These are phyloP conservation scores for Uropetala carovei DNA, from an alignment of 2,888 invertebrate genomes.

Conservation along the genomic window DNA sequence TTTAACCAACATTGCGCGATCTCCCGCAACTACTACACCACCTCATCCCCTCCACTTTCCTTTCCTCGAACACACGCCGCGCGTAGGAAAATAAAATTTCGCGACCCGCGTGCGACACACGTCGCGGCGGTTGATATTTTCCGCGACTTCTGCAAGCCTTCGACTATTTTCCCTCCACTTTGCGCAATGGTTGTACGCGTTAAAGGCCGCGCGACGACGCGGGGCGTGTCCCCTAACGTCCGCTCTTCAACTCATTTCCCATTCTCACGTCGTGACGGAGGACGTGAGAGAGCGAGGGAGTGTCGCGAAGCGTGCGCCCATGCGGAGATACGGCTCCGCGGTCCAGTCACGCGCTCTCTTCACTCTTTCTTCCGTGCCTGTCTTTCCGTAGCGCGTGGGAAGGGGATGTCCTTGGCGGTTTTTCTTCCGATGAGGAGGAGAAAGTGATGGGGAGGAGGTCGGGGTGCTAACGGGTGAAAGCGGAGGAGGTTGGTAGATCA, in stretches of 20 bases:
- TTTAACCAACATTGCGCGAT: too few species aligned
- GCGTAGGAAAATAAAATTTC: background rate
- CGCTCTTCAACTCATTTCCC: background rate
- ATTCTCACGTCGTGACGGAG: slow-evolving; percentile 5
- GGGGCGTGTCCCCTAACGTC: background rate
- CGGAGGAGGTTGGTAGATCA: too few species aligned
- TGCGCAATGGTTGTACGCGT: background rate
- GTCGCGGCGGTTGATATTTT: background rate
- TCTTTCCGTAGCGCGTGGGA: background rate
- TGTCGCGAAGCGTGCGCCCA: background rate
- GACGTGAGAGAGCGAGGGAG: background rate
- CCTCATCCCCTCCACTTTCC: background rate
- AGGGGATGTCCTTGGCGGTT: background rate
- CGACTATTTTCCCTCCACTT: background rate
- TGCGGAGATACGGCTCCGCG: background rate
- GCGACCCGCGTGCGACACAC: background rate
- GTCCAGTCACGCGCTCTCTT: slow-evolving; percentile 1
- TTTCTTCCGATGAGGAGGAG: background rate
- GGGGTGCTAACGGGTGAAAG: background rate
- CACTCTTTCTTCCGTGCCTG: background rate
- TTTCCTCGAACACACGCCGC: background rate
- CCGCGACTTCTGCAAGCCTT: background rate
- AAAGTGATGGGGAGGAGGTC: background rate
- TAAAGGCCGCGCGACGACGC: background rate
- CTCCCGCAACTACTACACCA: too few species aligned